These are phyloP conservation scores for Rhabdomys pumilio DNA, from an alignment of 2,797 vertebrate species.

Conservation along the genomic window DNA sequence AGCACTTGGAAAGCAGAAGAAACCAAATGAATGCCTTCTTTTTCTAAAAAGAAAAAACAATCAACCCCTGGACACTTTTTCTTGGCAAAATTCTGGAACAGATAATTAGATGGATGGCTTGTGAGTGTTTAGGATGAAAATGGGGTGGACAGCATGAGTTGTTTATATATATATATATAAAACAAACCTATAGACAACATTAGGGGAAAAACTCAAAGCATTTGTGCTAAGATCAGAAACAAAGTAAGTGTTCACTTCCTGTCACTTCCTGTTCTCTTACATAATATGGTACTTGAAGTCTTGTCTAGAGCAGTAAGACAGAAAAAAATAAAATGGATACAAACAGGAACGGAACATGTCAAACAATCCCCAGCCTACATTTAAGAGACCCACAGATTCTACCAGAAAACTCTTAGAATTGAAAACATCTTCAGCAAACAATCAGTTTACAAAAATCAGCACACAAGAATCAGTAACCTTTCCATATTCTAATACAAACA, in stretches of 20 bases:
- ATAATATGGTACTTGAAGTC: not conserved
- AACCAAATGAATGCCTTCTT: slow-evolving; percentile 9
- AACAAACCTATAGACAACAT: not conserved
- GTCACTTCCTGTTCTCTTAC: not conserved
- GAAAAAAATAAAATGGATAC: not conserved
- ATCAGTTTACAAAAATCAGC: not conserved
- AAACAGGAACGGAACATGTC: not conserved
- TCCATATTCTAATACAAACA: not conserved
- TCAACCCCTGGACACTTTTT: not conserved
- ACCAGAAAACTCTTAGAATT: not conserved
- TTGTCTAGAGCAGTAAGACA: not conserved
- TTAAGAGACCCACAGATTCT: not conserved
- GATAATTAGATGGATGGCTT: slow-evolving; percentile 42
- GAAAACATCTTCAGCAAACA: not conserved
- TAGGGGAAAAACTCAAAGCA: not conserved
- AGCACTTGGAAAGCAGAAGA: too few relatives aligned
- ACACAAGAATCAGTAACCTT: not conserved
- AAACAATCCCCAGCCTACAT: not conserved
- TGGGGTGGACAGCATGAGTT: not conserved
- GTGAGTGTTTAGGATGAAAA: slow-evolving; percentile 12
- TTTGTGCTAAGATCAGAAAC: not conserved
- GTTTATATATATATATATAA: not conserved
- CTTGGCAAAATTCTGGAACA: slow-evolving; percentile 41
- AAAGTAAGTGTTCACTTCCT: not conserved
- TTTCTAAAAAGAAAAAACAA: slow-evolving; percentile 47